These are phyloP conservation scores for Xenopus petersii DNA, from an alignment of 2,797 vertebrate genomes.

Conservation along the genomic window DNA sequence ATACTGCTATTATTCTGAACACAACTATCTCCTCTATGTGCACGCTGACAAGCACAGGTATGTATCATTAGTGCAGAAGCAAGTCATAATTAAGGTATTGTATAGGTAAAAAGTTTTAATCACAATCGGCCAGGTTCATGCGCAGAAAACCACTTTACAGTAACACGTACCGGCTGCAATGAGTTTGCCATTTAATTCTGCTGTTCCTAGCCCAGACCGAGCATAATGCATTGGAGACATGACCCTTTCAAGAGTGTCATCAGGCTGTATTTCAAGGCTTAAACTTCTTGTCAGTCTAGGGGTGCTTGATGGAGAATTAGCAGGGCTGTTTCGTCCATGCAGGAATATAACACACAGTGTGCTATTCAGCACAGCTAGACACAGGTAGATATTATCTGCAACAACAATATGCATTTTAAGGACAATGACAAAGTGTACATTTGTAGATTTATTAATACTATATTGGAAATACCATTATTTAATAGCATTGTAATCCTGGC, in stretches of 20 bases:
- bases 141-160: background rate
- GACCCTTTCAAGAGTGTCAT: conserved; percentile 77
- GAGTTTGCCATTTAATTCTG: conserved; percentile 78
- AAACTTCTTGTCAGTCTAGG: conserved; percentile 92
- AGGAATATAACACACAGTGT: conserved; percentile 93
- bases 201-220: conserved; percentile 90
- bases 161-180: conserved; percentile 83
- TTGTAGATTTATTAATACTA: too few relatives aligned
- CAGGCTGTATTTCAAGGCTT: conserved; percentile 87
- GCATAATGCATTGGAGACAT: conserved; percentile 95
- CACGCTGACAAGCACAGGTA: too few relatives aligned
- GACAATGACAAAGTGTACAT: background rate
- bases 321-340: conserved; percentile 92
- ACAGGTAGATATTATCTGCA: conserved; percentile 90
- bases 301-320: conserved; percentile 89
- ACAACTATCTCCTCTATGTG: too few relatives aligned
- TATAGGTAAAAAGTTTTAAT: too few relatives aligned
- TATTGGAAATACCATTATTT: too few relatives aligned
- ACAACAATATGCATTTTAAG: background rate
- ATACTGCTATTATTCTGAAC: too few relatives aligned
- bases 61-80: too few relatives aligned
- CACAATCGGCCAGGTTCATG: too few relatives aligned
- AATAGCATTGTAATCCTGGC: too few relatives aligned
- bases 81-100: too few relatives aligned
- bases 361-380: conserved; percentile 92